phyloP scores from a whole-genome alignment of 2,888 invertebrate genomes.

The Cataglyphis livida region DNA sequence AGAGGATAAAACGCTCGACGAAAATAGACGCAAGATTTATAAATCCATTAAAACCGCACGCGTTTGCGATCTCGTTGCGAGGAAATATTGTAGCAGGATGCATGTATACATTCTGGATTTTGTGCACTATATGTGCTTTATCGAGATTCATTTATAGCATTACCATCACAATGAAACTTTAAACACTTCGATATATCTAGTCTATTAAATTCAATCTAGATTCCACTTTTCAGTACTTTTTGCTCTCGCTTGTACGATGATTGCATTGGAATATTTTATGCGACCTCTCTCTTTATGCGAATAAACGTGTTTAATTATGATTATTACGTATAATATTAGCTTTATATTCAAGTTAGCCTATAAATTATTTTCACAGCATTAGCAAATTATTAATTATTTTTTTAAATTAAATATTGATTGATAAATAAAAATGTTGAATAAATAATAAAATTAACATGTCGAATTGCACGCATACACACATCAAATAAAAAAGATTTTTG shows the following conservation, averaged over 20 bases:
- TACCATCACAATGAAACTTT: neutral
- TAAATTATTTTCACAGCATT: no score
- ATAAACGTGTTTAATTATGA: neutral
- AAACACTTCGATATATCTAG: neutral
- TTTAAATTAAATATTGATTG: neutral
- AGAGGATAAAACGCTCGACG: neutral
- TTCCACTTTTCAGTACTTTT: neutral
- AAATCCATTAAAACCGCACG: neutral
- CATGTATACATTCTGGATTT: neutral
- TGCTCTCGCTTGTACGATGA: neutral
- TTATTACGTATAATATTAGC: neutral
- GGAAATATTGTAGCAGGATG: neutral
- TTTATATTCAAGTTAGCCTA: neutral
- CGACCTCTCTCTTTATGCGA: neutral
- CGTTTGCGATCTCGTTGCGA: neutral
- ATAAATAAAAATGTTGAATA: neutral
- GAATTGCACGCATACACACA: neutral
- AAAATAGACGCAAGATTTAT: slow-evolving; percentile 4
- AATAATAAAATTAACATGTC: neutral
- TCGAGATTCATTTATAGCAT: slow-evolving; percentile 11
- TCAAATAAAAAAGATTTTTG: neutral
- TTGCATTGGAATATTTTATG: neutral
- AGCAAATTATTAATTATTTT: neutral
- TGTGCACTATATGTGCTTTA: neutral
- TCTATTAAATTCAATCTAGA: slow-evolving; percentile 7